Evolutionary conservation across 2,888 invertebrate species (phyloP), one percentile per base, ranked within the genome.

Genomic region (Caenorhabditis plicata): DNA sequence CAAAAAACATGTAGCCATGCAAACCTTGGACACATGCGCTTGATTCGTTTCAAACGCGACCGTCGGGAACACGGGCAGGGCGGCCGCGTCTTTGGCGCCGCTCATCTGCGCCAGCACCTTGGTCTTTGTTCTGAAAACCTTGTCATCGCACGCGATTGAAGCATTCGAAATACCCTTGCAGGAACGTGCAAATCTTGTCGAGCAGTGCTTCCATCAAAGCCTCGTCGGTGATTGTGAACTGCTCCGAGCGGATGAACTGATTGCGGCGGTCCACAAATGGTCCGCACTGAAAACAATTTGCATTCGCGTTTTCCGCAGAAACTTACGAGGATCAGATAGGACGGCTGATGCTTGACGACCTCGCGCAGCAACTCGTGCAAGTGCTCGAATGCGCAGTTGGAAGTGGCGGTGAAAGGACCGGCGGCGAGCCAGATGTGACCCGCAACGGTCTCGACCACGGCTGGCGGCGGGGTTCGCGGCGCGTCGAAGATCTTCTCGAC

Each of bases 231-330:
- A 46, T 27, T 3, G 36, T 39, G 39, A 63, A 56, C 7, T 15
- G 15, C 2, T 41, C 27, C n/a, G 35, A 39, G 15, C 23, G 42
- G 26, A 68, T 4, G 15, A 43, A 57, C 17, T 42, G 53, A 27
- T 61, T 57, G 15, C 35, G 52, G n/a, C 51, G 41, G 39, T 68
- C 68, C 8, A 68, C 43, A 35, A 64, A 68, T 20, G 68, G 68
- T 0, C 68, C 68, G 13, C 57, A 49, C 58, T 58, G 42, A 5
- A 41, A 41, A 36, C 11, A 15, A 1, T 27, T 25, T 25, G 15
- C 11, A 23, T 17, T 27, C 13, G 19, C 8, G 36, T 9, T 9
- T 9, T 40, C 22, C n/a, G 7, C 8, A 19, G 22, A 44, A 36
- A 48, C 48, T 19, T n/a, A 57, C 60, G 41, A 68, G 23, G 8